Evolutionary conservation across 2,797 vertebrate species (phyloP), one percentile per base, ranked within the genome.

Genomic region (Oreochromis grahami): DNA sequence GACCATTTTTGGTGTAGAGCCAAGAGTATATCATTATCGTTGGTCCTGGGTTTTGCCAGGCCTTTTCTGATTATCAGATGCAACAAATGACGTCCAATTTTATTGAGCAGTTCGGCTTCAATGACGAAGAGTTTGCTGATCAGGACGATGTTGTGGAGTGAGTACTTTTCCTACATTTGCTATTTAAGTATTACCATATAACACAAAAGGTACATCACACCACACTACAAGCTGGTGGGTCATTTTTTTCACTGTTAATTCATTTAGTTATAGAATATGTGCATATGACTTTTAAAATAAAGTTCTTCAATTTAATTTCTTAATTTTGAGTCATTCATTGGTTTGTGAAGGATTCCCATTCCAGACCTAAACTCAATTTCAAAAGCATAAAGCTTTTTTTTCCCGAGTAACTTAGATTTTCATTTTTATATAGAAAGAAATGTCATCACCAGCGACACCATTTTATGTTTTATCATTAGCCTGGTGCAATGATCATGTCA

Each of bases 21-120:
- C 94, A 96, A 97, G 96, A 98, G 97, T 98, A 97, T 98, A 97
- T 98, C 98, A 98, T 98, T 99, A 98, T 98, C 97, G 91, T 98
- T 98, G 98, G 98, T 98, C 98, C 98, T 99, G 98, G 98, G 98
- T 94, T 97, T 98, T 98, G 98, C 98, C 98, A 99, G 98, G 98
- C 98, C 98, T 99, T 99, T 98, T 99, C 98, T 99, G 98, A 99
- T 99, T 99, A 99, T 99, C 98, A 99, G 98, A 99, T 99, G 98
- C 98, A 99, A 99, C 98, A 99, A 99, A 99, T 99, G 98, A 99
- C 98, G 98, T 99, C 98, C 98, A 99, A 99, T 99, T 99, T 99
- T 99, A 99, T 99, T 99, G 98, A 99, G 98, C 98, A 99, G 98
- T 99, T 99, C 95, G 98, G 98, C 98, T 99, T 99, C 98, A 99